Percentiles rank a stretch among this genome's conserved stretches.
phyloP scores from a whole-genome alignment of 2,797 vertebrate species.

The Amphiprion clarkii region DNA sequence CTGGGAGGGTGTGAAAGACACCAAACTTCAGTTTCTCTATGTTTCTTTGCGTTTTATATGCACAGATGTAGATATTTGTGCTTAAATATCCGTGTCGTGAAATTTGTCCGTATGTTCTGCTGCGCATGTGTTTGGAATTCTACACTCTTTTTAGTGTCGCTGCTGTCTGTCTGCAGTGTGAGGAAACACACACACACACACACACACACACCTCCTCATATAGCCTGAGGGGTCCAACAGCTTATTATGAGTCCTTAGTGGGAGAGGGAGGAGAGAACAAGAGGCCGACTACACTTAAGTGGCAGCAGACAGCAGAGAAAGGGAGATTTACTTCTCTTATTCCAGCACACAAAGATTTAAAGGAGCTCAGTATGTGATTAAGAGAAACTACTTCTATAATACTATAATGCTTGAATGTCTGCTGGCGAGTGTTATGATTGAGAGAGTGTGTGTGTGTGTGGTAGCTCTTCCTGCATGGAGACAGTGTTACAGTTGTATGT shows the following conservation, averaged over 20 bases:
- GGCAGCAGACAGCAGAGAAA: conserved; percentile 70
- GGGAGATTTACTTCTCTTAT: conserved; percentile 74
- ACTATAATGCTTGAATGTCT: conserved; percentile 68
- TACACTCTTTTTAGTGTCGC: conserved; percentile 16
- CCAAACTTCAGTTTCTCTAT: conserved; percentile 35
- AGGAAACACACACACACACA: conserved; percentile 26
- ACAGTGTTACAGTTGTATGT: conserved; percentile 9
- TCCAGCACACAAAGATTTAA: conserved; percentile 71
- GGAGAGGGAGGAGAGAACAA: conserved; percentile 74
- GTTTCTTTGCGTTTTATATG: background rate
- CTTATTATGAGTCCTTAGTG: conserved; percentile 75
- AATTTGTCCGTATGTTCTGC: conserved; percentile 11
- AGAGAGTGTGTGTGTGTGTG: conserved; percentile 40
- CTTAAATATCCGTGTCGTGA: conserved; percentile 4
- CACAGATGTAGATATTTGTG: background rate
- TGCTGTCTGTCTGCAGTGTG: conserved; percentile 34
- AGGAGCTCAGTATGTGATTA: conserved; percentile 79
- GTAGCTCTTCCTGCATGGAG: conserved; percentile 30
- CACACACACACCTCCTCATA: conserved; percentile 33
- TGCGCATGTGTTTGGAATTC: conserved; percentile 14
- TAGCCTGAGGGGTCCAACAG: conserved; percentile 66
- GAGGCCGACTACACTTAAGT: conserved; percentile 69
- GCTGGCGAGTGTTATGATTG: conserved; percentile 57
- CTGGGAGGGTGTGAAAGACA: conserved; percentile 65
- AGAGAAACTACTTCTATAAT: conserved; percentile 72